Conservation (phyloP, 2,113 vertebrate species). For the Nycticebus coucang region DNA sequence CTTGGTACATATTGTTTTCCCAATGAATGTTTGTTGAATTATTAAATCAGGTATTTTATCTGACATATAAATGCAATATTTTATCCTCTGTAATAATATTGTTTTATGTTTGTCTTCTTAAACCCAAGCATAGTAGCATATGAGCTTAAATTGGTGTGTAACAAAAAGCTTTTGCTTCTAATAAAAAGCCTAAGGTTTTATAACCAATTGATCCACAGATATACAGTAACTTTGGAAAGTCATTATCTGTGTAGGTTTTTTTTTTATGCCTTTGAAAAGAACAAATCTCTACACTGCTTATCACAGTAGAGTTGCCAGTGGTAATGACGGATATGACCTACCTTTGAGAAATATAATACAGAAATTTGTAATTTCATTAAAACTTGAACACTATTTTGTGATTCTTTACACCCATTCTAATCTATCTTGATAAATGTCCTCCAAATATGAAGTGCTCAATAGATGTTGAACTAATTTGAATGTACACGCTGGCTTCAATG, state of each 20-base stretch:
- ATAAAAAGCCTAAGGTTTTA: background rate
- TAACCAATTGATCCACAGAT: background rate
- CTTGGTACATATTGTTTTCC: background rate
- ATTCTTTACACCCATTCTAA: background rate
- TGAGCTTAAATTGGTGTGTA: background rate
- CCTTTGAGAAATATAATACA: background rate
- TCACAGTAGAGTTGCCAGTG: background rate
- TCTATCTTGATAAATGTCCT: background rate
- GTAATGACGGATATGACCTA: background rate
- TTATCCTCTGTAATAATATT: background rate
- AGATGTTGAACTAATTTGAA: slow-evolving; percentile 32
- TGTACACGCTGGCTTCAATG: background rate
- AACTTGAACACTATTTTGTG: background rate
- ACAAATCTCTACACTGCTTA: background rate
- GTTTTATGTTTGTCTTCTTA: background rate
- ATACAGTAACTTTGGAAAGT: background rate
- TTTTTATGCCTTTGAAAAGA: background rate
- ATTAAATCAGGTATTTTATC: background rate
- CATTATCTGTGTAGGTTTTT: background rate
- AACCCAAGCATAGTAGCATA: background rate
- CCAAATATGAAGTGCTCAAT: background rate
- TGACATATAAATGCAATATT: background rate
- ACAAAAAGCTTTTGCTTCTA: background rate
- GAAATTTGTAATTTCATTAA: background rate
- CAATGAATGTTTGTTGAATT: background rate